These are phyloP conservation scores for Taenaris catops DNA, from an alignment of 2,888 invertebrate species.

Conservation along the genomic window DNA sequence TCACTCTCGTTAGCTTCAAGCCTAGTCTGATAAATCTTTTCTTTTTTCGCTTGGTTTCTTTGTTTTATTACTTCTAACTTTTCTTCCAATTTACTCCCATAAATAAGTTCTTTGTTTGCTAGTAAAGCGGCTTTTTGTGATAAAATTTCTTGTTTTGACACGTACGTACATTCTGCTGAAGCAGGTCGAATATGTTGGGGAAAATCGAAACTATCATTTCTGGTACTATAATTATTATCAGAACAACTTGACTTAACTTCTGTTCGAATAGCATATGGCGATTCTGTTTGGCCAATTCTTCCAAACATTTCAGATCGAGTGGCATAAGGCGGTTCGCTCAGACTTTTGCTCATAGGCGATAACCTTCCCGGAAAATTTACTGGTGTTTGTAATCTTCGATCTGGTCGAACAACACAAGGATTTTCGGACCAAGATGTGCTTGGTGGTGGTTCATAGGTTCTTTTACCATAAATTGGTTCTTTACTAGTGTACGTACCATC, in stretches of 20 bases:
- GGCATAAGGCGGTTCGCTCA: conserved; percentile 71
- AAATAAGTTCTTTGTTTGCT: conserved; percentile 64
- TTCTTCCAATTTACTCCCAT: conserved; percentile 59
- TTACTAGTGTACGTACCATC: conserved; percentile 45
- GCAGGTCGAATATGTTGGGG: conserved; percentile 55
- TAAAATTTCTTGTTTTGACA: conserved; percentile 72
- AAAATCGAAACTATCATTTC: conserved; percentile 49
- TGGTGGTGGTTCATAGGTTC: conserved; percentile 68
- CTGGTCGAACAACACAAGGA: conserved; percentile 59
- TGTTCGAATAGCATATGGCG: conserved; percentile 55
- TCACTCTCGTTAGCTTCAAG: conserved; percentile 71
- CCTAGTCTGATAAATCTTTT: conserved; percentile 73
- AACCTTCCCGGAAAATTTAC: conserved; percentile 54
- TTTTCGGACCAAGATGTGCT: conserved; percentile 64
- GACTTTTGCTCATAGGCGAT: conserved; percentile 67
- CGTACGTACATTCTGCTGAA: conserved; percentile 71
- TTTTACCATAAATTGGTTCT: conserved; percentile 62
- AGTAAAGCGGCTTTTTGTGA: conserved; percentile 70
- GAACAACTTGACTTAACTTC: conserved; percentile 69
- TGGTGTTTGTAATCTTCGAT: conserved; percentile 64
- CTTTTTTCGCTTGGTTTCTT: conserved; percentile 74
- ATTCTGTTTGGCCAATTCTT: conserved; percentile 55
- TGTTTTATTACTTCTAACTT: conserved; percentile 75
- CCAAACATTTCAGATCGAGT: conserved; percentile 68
- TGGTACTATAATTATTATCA: conserved; percentile 51